Evolutionary conservation across 1,140 invertebrate genomes (phyloP).

Genomic region (Ceratina japonica): DNA sequence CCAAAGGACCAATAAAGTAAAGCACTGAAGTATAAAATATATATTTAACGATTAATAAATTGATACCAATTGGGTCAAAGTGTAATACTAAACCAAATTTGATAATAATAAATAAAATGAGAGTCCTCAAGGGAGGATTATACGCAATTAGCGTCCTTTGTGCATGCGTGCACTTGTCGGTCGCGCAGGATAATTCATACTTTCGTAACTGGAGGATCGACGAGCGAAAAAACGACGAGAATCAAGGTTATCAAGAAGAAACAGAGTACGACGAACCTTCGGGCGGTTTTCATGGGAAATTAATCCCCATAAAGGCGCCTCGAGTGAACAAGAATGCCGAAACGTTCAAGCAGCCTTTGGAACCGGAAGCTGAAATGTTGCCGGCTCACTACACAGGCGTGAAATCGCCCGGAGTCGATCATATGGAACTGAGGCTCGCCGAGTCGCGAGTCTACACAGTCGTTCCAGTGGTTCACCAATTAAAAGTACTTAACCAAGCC

Average conservation of each 20-base stretch:
- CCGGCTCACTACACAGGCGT: slow-evolving; percentile 71
- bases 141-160: slow-evolving; percentile 20
- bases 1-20: no score
- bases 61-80: no score
- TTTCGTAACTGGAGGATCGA: background rate
- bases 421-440: slow-evolving; percentile 69
- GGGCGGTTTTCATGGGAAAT: background rate
- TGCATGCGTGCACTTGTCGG: background rate
- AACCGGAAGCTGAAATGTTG: slow-evolving; percentile 75
- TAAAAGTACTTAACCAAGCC: background rate
- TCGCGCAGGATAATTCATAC: background rate
- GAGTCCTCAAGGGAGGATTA: background rate
- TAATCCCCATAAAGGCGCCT: slow-evolving; percentile 33
- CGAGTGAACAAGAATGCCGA: background rate
- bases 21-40: no score
- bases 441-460: slow-evolving; percentile 21
- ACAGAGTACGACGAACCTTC: background rate
- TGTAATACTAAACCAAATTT: background rate
- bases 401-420: slow-evolving; percentile 72
- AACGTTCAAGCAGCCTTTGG: slow-evolving; percentile 24
- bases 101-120: slow-evolving; percentile 21
- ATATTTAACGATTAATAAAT: no score
- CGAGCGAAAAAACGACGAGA: background rate
- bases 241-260: background rate
- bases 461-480: background rate